These are phyloP conservation scores for Bradypodion ventrale DNA, from an alignment of 2,797 vertebrate genomes.

Conservation along the genomic window DNA sequence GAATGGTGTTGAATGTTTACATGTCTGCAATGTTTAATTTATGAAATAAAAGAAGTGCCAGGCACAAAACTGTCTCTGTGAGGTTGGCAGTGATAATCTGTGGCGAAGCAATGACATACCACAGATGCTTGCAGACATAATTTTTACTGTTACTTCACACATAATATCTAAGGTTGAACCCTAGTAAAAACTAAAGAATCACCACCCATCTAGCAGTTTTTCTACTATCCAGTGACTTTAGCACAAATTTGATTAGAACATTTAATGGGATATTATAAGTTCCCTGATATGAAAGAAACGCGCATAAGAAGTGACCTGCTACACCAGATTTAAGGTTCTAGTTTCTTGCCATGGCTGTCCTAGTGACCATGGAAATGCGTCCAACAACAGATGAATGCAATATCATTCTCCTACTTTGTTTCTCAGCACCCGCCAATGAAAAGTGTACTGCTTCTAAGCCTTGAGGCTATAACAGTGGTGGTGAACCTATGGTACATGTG, in stretches of 20 bases:
- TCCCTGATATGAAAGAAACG: not conserved
- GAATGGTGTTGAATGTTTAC: slow-evolving; percentile 1
- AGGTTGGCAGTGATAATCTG: not conserved
- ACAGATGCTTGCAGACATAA: not conserved
- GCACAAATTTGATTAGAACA: not conserved
- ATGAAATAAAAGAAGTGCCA: not conserved
- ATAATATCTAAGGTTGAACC: not conserved
- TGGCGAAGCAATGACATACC: not conserved
- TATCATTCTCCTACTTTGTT: not conserved
- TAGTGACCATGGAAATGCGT: not conserved
- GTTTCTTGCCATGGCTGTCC: not conserved
- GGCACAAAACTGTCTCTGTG: slow-evolving; percentile 6
- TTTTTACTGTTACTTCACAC: not conserved
- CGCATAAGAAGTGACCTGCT: not conserved
- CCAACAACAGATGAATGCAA: not conserved
- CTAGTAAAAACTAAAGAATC: not conserved
- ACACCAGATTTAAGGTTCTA: not conserved
- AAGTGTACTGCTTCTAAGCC: not conserved
- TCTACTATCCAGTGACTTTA: not conserved
- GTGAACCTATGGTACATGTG: too few relatives aligned
- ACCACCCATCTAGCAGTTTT: not conserved
- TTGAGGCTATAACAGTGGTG: too few relatives aligned
- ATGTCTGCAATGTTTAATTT: not conserved
- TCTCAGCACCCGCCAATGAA: too few relatives aligned
- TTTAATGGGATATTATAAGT: not conserved